A percentile compares a stretch with the other conserved stretches of the same genome.
Evolutionary conservation across 92 coral and sea anemone genomes (phyloP).

Genomic region (Micromussa lordhowensis): DNA sequence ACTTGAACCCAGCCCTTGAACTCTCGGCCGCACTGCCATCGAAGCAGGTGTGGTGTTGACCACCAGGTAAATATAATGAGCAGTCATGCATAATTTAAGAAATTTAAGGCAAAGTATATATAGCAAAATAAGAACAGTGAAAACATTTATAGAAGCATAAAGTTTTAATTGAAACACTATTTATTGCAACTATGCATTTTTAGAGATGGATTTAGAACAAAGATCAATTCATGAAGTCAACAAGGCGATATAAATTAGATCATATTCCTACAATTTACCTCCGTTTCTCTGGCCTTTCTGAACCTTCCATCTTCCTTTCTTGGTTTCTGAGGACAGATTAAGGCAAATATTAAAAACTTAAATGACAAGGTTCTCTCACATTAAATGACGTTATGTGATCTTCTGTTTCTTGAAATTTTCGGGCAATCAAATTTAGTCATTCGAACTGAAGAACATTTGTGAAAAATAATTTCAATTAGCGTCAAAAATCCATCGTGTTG

Average conservation of each 20-base stretch:
- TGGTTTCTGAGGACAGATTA: not conserved
- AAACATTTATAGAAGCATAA: not conserved
- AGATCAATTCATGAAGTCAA: not conserved
- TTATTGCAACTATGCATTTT: not conserved
- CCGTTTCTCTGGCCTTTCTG: constrained; percentile 44
- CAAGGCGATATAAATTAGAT: not conserved
- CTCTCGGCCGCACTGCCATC: not conserved
- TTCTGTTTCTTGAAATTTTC: not conserved
- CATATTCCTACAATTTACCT: not conserved
- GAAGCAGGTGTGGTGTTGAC: not conserved
- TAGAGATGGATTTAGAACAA: not conserved
- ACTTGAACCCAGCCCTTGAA: not conserved
- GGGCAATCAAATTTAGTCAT: not conserved
- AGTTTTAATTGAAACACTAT: not conserved
- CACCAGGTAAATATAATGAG: not conserved
- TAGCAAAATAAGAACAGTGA: not conserved
- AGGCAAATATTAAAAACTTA: not conserved
- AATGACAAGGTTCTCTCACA: not conserved
- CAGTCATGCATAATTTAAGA: not conserved
- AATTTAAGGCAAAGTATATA: not conserved
- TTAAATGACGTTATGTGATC: not conserved
- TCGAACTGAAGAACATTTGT: not conserved
- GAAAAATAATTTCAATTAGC: not conserved
- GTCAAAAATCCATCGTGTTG: not conserved
- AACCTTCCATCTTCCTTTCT: constrained; percentile 25